Conservation (phyloP, 2,113 vertebrate genomes). For the Sinocyclocheilus rhinocerous region DNA sequence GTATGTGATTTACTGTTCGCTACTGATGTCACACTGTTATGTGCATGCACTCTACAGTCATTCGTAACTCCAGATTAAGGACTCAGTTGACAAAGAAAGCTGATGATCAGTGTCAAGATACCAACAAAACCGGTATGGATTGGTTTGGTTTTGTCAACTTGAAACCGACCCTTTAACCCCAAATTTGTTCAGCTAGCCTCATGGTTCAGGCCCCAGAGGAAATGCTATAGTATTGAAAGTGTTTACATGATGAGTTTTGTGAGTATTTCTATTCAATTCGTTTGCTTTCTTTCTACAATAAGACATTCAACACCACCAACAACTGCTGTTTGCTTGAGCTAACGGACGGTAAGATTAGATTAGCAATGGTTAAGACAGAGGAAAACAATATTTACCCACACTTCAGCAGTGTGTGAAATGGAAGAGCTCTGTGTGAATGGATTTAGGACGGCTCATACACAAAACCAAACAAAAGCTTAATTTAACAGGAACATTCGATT, state of each 20-base stretch:
- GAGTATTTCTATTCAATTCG: slow-evolving; percentile 7
- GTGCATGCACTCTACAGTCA: too few species aligned
- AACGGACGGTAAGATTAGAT: slow-evolving; percentile 25
- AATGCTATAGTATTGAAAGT: not conserved
- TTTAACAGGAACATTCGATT: slow-evolving; percentile 13
- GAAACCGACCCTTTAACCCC: not conserved
- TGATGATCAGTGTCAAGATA: not conserved
- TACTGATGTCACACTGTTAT: too few species aligned
- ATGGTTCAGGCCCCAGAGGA: not conserved
- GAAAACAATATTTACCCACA: slow-evolving; percentile 34
- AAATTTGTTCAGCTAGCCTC: not conserved
- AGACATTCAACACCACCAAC: slow-evolving; percentile 31
- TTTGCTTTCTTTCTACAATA: slow-evolving; percentile 29
- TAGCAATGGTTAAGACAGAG: not conserved
- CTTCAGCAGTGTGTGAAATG: slow-evolving; percentile 20
- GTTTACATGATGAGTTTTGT: not conserved
- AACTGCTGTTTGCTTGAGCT: not conserved
- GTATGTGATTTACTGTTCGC: too few species aligned
- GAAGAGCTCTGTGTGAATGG: slow-evolving; percentile 10
- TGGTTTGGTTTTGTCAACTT: not conserved
- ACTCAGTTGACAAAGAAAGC: too few species aligned
- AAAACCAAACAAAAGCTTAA: slow-evolving; percentile 5
- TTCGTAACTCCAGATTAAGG: not conserved
- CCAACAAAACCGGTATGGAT: too few species aligned
- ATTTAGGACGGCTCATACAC: not conserved